Base-by-base conservation (phyloP, 2,797 vertebrate genomes). In the Acipenser transmontanus region DNA sequence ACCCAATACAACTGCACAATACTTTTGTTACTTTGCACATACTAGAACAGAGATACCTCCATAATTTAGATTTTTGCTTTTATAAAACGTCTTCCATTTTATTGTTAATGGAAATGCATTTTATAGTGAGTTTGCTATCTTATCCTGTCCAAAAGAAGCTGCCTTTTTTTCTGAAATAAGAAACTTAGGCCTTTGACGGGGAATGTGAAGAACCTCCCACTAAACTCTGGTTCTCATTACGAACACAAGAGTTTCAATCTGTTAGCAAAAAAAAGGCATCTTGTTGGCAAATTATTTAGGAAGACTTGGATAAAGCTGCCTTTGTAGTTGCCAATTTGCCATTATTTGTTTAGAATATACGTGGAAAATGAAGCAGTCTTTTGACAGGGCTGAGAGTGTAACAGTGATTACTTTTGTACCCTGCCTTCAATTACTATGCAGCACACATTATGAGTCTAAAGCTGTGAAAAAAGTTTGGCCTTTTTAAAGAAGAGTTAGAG, bases 341-440 rank as follows among this genome's bases (percentile, higher is more conserved):
- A 34, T 34, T 34, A 34, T 34, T 34, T 34, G 34, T 34, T 34
- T 34, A 56, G 8, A 13, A 52, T 64, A n/a, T 64, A 9, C 61
- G 20, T 8, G 14, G 11, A 62, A 68, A 67, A 62, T 64, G 0
- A 66, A 66, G 70, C 20, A 8, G 12, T 49, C 13, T 70, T 78
- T 75, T 59, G 59, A 34, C 34, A 65, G 51, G 49, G 6, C 66
- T 70, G 70, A 67, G 54, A 66, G 65, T 6, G 10, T 66, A 63
- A 78, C 70, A 78, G 76, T 72, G 20, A 2, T 63, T 72, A 13
- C 50, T 63, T 34, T 64, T 81, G 57, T 78, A 8, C 63, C 34
- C 8, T 6, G 9, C 50, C 69, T 76, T 52, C 59, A 68, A 71
- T 80, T 77, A 66, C 67, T 70, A 74, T 75, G 75, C 70, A 65